Base-by-base conservation (phyloP, 2,888 invertebrate species). In the Acutogordius australiensis region DNA sequence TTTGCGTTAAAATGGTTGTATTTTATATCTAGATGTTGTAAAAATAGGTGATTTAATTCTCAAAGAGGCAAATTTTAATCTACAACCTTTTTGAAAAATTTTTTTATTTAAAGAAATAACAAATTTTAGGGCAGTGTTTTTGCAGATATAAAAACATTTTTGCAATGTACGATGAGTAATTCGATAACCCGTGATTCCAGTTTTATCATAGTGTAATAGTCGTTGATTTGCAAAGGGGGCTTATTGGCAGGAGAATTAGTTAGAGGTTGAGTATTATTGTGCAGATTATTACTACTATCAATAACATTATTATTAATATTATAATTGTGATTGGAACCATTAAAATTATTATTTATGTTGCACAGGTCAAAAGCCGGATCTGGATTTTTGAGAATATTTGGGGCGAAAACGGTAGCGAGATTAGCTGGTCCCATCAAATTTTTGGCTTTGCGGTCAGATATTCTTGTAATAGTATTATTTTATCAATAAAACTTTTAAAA, bases 351-450 rank as follows among this genome's bases (percentile, higher is more conserved):
- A 13, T 13, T 4, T 4, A 51, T 51, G 8, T 79, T 8, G 80
- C 80, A 61, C 64, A 64, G 26, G 63, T 64, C 28, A 62, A 62
- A 28, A 64, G 72, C 70, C 2, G 69, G 67, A 60, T 83, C 81
- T n/a, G 73, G 73, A 26, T 72, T 70, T 2, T 74, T 69, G 68
- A 76, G 72, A 62, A 87, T 70, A 0, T 87, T 88, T 2, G 88
- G 90, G 1, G 85, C 85, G 73, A 90, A 87, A 28, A 90, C 86
- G 0, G 86, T 86, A 63, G 86, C 82, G 63, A 90, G 73, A 70
- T 88, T 90, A 69, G 85, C 82, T 28, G 84, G 79, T 60, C 81
- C 81, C 90, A 90, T 90, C 74, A 86, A 85, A 72, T 88, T 90
- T 61, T 79, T 75, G 13, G 79, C 78, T 57, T 80, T 78, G 67